Conservation (phyloP, 2,797 vertebrate genomes). For the Numenius phaeopus region DNA sequence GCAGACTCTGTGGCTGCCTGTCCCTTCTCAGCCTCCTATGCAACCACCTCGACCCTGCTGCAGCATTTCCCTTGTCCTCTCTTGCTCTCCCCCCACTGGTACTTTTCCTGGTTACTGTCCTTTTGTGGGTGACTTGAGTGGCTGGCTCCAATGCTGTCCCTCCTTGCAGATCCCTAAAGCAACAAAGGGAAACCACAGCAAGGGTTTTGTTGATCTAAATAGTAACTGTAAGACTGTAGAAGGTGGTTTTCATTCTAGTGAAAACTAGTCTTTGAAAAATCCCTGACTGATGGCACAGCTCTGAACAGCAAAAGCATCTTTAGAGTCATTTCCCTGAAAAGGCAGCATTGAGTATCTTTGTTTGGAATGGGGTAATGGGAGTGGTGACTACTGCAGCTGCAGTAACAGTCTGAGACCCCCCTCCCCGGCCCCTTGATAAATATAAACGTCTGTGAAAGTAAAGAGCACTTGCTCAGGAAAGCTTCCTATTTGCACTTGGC, state of each 20-base stretch:
- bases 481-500: background rate
- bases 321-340: background rate
- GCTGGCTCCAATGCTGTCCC: background rate
- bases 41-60: background rate
- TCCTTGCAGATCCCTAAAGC: background rate
- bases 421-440: background rate
- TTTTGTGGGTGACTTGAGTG: accelerated
- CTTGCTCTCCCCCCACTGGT: accelerated
- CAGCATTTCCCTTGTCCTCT: background rate
- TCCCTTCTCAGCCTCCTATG: background rate
- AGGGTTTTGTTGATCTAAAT: background rate
- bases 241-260: background rate
- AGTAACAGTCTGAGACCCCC: background rate
- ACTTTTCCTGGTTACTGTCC: background rate
- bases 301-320: background rate
- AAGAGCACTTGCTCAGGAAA: background rate
- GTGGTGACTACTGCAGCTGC: background rate
- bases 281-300: background rate
- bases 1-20: background rate
- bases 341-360: accelerated
- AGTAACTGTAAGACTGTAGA: background rate
- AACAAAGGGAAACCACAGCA: background rate
- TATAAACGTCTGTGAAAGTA: background rate
- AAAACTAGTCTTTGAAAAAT: background rate
- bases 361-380: background rate